Base-by-base conservation (phyloP, 2,888 invertebrate genomes). In the Aphidoletes aphidimyza region DNA sequence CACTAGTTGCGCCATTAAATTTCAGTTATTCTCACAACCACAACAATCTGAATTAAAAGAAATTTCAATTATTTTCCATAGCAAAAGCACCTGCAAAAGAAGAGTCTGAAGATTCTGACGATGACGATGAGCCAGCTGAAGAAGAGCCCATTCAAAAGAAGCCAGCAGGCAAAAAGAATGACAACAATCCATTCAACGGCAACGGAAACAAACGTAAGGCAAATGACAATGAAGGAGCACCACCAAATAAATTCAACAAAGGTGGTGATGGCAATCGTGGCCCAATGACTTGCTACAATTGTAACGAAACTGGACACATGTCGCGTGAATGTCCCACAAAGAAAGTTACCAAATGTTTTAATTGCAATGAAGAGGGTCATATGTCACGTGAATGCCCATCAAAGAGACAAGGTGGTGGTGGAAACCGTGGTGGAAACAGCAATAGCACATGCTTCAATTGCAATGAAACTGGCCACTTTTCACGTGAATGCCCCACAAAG, bases 251-350 rank as follows among this genome's bases (percentile, higher is more conserved):
- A 49, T 84, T 78, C 34, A n/a, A n/a, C 39, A 37, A 37, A 22
- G 22, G 39, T 19, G 39, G 39, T 39, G 81, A 39, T 81, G 81
- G 81, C 11, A 22, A 22, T n/a, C 37, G 81, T 17, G 26, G 26
- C 26, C 1, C 37, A 36, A 36, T 37, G 19, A 84, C 69, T 78
- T 84, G 84, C 37, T 85, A 47, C 34, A 59, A 83, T 26, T 85
- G 85, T n/a, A 59, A 85, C 14, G 83, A 83, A 78, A 84, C 83
- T 36, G 85, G 84, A 1, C 85, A 85, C 45, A 84, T 85, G 36
- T 45, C 69, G 14, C 84, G 85, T 42, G 84, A 85, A 36, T 85
- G 85, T 22, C 83, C 83, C 42, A 37, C 59, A 22, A 83, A 49
- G 30, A 85, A 85, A 45, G 39, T 17, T 9, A 34, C 22, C 5